phyloP scores from a whole-genome alignment of 2,888 invertebrate species.

The Eurois occulta region DNA sequence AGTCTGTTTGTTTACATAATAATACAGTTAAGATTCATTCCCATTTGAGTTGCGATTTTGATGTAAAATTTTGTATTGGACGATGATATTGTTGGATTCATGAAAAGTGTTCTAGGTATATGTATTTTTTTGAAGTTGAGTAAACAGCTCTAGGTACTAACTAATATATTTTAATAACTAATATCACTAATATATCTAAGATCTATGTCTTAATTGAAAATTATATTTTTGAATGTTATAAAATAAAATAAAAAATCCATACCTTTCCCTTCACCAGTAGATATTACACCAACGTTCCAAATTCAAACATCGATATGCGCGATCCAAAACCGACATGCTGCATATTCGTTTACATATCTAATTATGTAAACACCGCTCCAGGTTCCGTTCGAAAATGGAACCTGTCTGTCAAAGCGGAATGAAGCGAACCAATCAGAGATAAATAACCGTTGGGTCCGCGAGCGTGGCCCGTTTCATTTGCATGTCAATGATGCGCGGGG shows the following conservation, averaged over 20 bases:
- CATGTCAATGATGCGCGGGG: conserved; percentile 84
- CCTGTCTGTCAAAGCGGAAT: conserved; percentile 88
- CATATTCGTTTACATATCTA: conserved; percentile 76
- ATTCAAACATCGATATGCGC: conserved; percentile 32
- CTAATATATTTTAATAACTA: neutral
- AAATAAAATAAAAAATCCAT: neutral
- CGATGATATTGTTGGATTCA: neutral
- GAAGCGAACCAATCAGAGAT: conserved; percentile 89
- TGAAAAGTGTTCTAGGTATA: neutral
- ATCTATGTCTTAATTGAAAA: neutral
- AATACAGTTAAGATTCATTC: conserved; percentile 60
- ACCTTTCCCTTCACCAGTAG: neutral
- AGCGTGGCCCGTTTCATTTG: conserved; percentile 86
- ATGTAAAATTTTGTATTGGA: conserved; percentile 23
- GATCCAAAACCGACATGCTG: conserved; percentile 58
- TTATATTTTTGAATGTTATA: neutral
- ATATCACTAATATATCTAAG: too few species aligned
- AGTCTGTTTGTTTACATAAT: conserved; percentile 66
- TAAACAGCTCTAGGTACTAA: neutral
- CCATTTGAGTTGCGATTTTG: conserved; percentile 49
- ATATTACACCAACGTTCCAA: conserved; percentile 1
- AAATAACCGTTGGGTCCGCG: conserved; percentile 87
- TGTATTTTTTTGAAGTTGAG: neutral
- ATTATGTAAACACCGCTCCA: conserved; percentile 80
- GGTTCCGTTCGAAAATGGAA: conserved; percentile 84